Evolutionary conservation across 2,797 vertebrate genomes (phyloP), one percentile per base, ranked within the genome.

Genomic region (Ptychadena robeensis): DNA sequence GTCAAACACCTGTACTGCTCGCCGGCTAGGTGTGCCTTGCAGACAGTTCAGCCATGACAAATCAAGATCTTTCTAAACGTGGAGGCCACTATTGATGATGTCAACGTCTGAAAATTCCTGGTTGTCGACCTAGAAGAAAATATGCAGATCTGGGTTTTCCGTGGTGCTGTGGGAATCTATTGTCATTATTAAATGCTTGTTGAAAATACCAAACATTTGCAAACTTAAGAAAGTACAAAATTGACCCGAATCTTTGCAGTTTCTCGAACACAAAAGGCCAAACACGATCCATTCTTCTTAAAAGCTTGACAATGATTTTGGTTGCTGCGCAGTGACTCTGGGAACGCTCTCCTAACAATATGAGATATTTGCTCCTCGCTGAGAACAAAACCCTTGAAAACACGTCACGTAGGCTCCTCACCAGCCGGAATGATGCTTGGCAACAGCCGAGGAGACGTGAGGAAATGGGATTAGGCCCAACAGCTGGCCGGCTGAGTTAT

Each of bases 401-500:
- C 27, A 44, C 34, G 27, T 83, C 25, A 66, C 30, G 75, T 22
- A 44, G 67, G 31, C 53, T 31, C 12, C 25, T 35, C 25, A 31
- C 57, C 31, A 40, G n/a, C 27, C 4, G n/a, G 35, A 35, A 57
- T 38, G 15, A 71, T 53, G 59, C 53, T 65, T 72, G 74, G 73
- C 81, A 66, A 61, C 66, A 18, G 53, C 66, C 9, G 9, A 0
- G 32, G 65, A 7, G 70, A 48, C 25, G 31, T 32, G 28, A 35
- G 37, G 59, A 53, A 72, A 65, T 83, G 31, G 74, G 40, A 78
- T 61, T 34, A 9, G 32, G 9, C 57, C 68, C 81, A 40, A 61
- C 74, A 79, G 81, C 67, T 72, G 73, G 57, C 67, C 27, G 3
- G 1, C 22, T 34, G 59, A 83, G 30, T 73, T 72, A 72, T 66